Conservation (phyloP, 2,888 invertebrate species). For the Venusia cambrica region DNA sequence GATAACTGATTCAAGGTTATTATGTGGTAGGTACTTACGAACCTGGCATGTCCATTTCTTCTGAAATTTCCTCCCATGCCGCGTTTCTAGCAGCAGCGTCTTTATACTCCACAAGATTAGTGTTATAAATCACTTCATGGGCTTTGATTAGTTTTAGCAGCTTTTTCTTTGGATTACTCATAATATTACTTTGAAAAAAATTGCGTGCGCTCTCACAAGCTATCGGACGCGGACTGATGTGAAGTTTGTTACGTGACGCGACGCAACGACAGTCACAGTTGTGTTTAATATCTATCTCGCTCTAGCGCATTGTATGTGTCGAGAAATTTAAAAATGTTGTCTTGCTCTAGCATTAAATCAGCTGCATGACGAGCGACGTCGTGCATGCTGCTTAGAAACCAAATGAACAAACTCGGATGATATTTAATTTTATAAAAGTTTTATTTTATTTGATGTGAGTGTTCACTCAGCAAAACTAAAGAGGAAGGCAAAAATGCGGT, state of each 20-base stretch:
- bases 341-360: no score
- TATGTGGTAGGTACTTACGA: no score
- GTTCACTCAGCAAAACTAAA: no score
- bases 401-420: no score
- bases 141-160: constrained; percentile 7
- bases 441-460: no score
- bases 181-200: neutral
- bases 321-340: no score
- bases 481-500: no score
- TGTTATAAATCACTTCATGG: constrained; percentile 8
- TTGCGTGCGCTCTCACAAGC: constrained; percentile 1
- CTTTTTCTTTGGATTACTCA: constrained; percentile 6
- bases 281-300: constrained; percentile 6
- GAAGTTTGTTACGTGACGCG: neutral
- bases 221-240: constrained; percentile 10
- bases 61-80: constrained; percentile 11
- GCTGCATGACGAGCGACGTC: no score
- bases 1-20: no score
- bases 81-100: constrained; percentile 8
- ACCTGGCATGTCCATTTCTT: constrained; percentile 9
- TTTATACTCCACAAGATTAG: constrained; percentile 6
- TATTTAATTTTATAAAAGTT: no score
- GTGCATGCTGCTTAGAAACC: no score
- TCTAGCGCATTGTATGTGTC: constrained; percentile 5
- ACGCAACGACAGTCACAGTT: constrained; percentile 1